Conservation (phyloP, 2,113 vertebrate genomes). For the Forbesichthys agassizii region DNA sequence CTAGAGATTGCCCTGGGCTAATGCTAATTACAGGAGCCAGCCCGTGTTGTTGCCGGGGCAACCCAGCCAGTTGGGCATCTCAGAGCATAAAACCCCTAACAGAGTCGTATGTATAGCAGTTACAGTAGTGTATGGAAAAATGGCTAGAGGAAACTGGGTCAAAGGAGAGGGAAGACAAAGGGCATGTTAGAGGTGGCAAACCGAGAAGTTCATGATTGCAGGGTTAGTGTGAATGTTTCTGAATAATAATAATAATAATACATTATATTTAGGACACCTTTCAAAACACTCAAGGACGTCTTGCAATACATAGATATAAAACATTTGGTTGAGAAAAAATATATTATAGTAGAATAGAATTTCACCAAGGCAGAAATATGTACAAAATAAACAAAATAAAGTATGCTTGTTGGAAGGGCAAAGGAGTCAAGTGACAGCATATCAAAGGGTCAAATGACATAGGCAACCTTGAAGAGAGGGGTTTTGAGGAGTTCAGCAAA, state of each 20-base stretch:
- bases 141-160: background rate
- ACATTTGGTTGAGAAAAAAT: no score
- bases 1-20: constrained; percentile 28
- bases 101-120: background rate
- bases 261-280: no score
- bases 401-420: no score
- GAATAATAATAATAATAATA: constrained; percentile 9
- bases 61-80: constrained; percentile 12
- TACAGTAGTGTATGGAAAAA: background rate
- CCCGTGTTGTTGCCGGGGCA: constrained; percentile 8
- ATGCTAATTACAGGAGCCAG: constrained; percentile 41
- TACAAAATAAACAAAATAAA: no score
- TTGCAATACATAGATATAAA: no score
- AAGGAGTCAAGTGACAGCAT: no score
- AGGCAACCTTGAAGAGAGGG: no score
- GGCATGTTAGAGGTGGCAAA: background rate
- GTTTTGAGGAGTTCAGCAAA: no score
- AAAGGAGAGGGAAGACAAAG: background rate
- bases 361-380: no score
- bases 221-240: constrained; percentile 19
- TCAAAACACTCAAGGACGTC: no score
- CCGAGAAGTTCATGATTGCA: background rate
- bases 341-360: no score
- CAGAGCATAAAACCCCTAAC: background rate
- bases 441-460: no score